Evolutionary conservation across 2,888 invertebrate species (phyloP), one percentile per base, ranked within the genome.

Genomic region (Lasioglossum marginatum): DNA sequence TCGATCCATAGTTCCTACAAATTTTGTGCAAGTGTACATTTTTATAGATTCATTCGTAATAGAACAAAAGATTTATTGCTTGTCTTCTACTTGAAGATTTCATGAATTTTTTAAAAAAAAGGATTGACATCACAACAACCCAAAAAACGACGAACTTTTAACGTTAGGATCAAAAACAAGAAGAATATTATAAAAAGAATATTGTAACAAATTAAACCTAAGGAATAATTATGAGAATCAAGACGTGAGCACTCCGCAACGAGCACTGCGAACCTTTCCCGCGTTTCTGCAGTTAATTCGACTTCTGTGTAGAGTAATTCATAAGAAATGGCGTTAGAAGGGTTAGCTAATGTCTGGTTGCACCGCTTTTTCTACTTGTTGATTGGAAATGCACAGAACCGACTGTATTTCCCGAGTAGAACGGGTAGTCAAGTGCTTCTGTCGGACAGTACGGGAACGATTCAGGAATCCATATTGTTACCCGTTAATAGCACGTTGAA

Each of bases 1-100:
- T 63, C 73, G 70, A 85, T 87, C 74, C 77, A 19, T 31, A 63
- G 14, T 27, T 14, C 27, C 27, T 14, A 10, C 0, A 27, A 60
- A 4, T 60, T 60, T 60, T 27, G 0, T 27, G 14, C 14, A 5
- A 1, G 5, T 60, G n/a, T 60, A 4, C 27, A 60, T 27, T 60
- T 27, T 60, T 27, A 5, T 27, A 5, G 27, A 27, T 60, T 27
- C 27, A 14, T 60, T 27, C 4, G 14, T 14, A 27, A 27, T 27
- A 14, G 14, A 60, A 5, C 27, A 14, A 52, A 52, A 52, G 23
- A 52, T 23, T 2, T 19, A 19, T 23, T 23, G 19, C 6, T 52
- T 23, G 48, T 52, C 48, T 23, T 8, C 48, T 19, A 52, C 23
- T 52, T 2, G 48, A 52, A 23, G 23, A 52, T 52, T 23, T 19